Conservation (phyloP, 1,140 invertebrate genomes). For the Leptoteleia sp. region DNA sequence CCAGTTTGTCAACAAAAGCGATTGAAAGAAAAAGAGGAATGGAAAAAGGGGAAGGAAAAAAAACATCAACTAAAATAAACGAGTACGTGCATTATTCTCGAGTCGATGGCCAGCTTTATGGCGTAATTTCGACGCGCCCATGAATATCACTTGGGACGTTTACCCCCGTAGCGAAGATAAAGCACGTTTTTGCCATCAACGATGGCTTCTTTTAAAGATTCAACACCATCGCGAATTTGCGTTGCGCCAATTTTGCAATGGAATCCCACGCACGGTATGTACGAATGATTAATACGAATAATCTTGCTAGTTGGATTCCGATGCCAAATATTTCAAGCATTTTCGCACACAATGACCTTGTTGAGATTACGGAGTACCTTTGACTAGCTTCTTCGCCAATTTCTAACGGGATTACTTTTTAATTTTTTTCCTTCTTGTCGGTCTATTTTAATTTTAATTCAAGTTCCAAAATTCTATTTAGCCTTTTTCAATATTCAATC, state of each 20-base stretch:
- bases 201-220: conserved; percentile 28
- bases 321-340: not conserved
- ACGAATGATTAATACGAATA: not conserved
- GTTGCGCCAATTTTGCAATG: conserved; percentile 2
- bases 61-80: no score
- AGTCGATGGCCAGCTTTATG: conserved; percentile 41
- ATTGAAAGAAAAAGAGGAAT: not conserved
- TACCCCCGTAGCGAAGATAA: conserved; percentile 1
- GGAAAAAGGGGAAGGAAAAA: conserved; percentile 3
- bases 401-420: no score
- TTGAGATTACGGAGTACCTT: no score
- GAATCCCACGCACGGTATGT: conserved; percentile 9
- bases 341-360: no score
- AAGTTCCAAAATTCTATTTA: no score
- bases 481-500: no score
- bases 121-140: conserved; percentile 26
- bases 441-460: no score
- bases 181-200: conserved; percentile 36
- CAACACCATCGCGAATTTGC: conserved; percentile 21
- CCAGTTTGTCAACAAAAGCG: conserved; percentile 7
- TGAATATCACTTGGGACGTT: conserved; percentile 37
- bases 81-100: conserved; percentile 41
- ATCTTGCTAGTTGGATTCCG: not conserved
- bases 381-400: no score
- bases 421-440: no score